Base-by-base conservation (phyloP, 2,888 invertebrate genomes). In the Brassicogethes aeneus region DNA sequence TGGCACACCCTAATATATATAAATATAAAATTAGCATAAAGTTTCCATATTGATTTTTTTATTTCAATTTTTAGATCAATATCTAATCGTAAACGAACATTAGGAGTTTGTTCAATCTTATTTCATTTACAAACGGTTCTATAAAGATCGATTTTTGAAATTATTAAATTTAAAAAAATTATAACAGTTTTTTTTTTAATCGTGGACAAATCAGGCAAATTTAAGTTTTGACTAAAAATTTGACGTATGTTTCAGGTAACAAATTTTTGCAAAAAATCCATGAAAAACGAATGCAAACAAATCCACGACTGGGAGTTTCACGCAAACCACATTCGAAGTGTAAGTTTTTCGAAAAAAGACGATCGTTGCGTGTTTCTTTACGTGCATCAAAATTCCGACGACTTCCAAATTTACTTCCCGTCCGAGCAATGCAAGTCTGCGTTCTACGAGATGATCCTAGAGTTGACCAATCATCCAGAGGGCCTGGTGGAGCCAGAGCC, bases 331-430 rank as follows among this genome's bases (percentile, higher is more conserved):
- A 92, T 95, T 49, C 79, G 91, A 53, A 87, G 88, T 55, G 86
- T 93, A 50, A 92, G 94, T 70, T 73, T 94, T 45, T 97, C 95
- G 70, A 96, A 95, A 68, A 79, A 95, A 32, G 97, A 99, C 67
- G 91, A 94, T 60, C 77, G 96, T 13, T 95, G 95, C 50, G 77
- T 97, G 8, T 96, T 96, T 67, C 75, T 99, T 0, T 99, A 99
- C 68, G 97, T 99, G 23, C 89, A 93, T 66, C 90, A 95, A 67
- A 96, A 97, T 66, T 95, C 95, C 0, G 95, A 96, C 61, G 96
- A 97, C 70, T 99, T 99, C 72, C 96, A 97, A 78, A 92, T 99
- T 70, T 95, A 86, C 68, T 85, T 99, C 56, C 94, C 99, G 1
- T 95, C 96, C 1, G 81, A 85, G 48, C 76, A 79, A 34, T 90